Evolutionary conservation across 2,888 invertebrate genomes (phyloP).

Genomic region (Hydrotaea diabolus): DNA sequence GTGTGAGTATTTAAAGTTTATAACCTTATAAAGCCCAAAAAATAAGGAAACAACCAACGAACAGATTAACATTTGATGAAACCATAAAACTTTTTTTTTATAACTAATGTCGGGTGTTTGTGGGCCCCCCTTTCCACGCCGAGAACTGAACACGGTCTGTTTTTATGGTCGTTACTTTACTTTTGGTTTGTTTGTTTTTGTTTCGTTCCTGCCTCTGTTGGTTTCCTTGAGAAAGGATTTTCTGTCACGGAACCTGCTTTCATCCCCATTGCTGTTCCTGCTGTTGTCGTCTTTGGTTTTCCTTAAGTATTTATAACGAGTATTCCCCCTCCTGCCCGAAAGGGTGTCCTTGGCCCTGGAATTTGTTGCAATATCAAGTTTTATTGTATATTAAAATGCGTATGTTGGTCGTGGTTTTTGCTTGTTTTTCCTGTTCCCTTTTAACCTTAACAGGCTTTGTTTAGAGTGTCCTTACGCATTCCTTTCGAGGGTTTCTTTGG

Average conservation of each 20-base stretch:
- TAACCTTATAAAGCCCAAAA: conserved; percentile 32
- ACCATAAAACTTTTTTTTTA: conserved; percentile 59
- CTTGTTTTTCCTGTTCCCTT: conserved; percentile 4
- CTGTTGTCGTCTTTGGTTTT: background rate
- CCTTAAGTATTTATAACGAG: background rate
- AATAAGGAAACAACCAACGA: background rate
- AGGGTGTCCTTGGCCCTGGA: background rate
- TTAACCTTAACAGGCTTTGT: background rate
- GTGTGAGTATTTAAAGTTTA: conserved; percentile 48
- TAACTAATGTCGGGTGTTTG: conserved; percentile 37
- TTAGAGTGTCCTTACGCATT: conserved; percentile 20
- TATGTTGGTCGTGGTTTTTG: background rate
- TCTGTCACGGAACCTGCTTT: background rate
- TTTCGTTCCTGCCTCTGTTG: background rate
- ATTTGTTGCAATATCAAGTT: background rate
- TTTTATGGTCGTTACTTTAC: background rate
- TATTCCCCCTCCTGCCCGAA: background rate
- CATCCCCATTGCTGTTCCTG: background rate
- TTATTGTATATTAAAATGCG: conserved; percentile 34
- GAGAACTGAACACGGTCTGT: background rate
- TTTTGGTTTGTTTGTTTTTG: conserved; percentile 4
- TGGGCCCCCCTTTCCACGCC: background rate
- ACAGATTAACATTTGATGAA: conserved; percentile 58
- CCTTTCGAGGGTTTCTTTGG: conserved; percentile 30
- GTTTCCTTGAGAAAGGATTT: conserved; percentile 7